Evolutionary conservation across 2,888 invertebrate species (phyloP), one percentile per base, ranked within the genome.

Genomic region (Bimastos eiseni): DNA sequence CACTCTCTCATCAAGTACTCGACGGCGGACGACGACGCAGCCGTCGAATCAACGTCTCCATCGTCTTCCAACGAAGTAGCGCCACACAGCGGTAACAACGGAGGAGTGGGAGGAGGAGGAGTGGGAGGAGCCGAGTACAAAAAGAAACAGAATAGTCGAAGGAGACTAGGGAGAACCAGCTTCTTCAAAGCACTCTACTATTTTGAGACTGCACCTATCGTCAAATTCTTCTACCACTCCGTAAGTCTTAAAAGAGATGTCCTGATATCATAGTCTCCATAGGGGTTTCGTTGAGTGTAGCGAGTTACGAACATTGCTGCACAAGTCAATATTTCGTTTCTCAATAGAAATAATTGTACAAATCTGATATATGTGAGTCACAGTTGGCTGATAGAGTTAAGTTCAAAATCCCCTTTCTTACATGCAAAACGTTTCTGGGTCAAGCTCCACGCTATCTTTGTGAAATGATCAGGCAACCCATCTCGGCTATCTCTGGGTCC

Each of bases 161-260:
- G 38, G 15, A 44, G 38, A 91, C 38, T 44, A 41, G n/a, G 91
- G 92, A 21, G 24, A 8, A 93, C 94, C 91, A 93, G 92, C 88
- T 33, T 94, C 11, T 91, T 93, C 36, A 91, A 91, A 86, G 94
- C 94, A n/a, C 90, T 94, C 49, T 93, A 93, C 90, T 94, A 93
- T 92, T 95, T 94, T 93, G 94, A 95, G 92, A 93, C 93, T 30
- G 94, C 95, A 21, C 95, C 95, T 21, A 93, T 95, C 17, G 94
- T 95, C 90, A 94, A 94, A 91, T 95, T 95, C 92, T 93, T 93
- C 90, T 92, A 92, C 86, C 93, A 94, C 90, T 93, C 94, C 91
- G 95, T 95, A 92, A 92, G 94, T 44, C n/a, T 34, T 36, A 84
- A 84, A 8, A 1, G 33, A 33, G 3, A 89, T 49, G 24, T 15